phyloP scores from a whole-genome alignment of 2,888 invertebrate genomes.

The Leptinotarsa rubiginosa region DNA sequence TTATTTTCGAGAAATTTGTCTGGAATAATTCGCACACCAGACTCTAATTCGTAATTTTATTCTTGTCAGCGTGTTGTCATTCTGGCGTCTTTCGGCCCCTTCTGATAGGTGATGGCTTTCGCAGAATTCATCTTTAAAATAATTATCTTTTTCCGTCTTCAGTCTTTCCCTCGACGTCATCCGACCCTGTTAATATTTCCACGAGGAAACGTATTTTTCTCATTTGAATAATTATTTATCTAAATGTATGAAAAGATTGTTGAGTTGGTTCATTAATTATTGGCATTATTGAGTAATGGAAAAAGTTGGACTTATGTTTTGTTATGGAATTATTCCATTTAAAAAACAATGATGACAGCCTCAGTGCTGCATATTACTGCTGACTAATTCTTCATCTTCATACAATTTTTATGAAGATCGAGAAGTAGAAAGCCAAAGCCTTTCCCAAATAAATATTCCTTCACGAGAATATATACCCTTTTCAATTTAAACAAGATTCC shows the following conservation, averaged over 20 bases:
- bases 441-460: too few relatives aligned
- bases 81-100: constrained; percentile 22
- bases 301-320: not conserved
- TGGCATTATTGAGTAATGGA: not conserved
- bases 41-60: constrained; percentile 44
- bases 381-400: not conserved
- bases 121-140: constrained; percentile 35
- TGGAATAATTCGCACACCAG: constrained; percentile 34
- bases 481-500: too few relatives aligned
- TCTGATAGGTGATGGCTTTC: constrained; percentile 35
- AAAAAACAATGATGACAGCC: not conserved
- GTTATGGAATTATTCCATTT: not conserved
- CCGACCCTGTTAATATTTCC: constrained; percentile 30
- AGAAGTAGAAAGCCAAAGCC: too few relatives aligned
- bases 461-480: too few relatives aligned
- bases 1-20: constrained; percentile 45
- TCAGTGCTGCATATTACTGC: not conserved
- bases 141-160: constrained; percentile 28
- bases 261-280: not conserved
- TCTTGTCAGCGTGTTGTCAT: constrained; percentile 39
- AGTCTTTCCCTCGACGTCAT: constrained; percentile 4
- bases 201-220: constrained; percentile 22
- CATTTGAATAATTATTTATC: constrained; percentile 36
- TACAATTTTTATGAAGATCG: not conserved
- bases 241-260: constrained; percentile 21